phyloP scores from a whole-genome alignment of 2,797 vertebrate species.

The Numenius phaeopus region DNA sequence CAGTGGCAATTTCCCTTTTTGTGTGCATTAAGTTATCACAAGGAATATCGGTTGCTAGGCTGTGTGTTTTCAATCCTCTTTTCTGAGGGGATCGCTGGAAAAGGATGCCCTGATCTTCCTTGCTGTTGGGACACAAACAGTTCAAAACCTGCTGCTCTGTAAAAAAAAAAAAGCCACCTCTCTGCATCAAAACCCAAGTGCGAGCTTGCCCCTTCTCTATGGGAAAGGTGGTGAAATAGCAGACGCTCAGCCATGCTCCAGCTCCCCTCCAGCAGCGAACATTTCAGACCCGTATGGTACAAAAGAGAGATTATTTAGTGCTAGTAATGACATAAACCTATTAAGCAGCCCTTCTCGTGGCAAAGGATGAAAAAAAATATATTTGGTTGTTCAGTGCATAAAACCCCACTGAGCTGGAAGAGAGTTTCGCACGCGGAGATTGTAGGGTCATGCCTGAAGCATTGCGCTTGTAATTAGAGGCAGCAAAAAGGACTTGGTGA shows the following conservation, averaged over 20 bases:
- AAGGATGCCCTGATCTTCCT: neutral
- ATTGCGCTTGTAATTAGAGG: fast-evolving
- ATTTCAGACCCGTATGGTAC: fast-evolving
- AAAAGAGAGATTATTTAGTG: neutral
- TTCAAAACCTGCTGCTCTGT: neutral
- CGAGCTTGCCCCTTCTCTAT: fast-evolving
- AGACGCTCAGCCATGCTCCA: fast-evolving
- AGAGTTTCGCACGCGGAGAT: fast-evolving
- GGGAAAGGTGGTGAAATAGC: neutral
- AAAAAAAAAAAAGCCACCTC: neutral
- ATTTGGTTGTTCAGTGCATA: neutral
- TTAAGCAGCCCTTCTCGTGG: neutral
- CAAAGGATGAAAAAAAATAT: neutral
- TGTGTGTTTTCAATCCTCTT: neutral
- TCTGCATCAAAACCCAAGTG: neutral
- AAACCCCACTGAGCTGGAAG: neutral
- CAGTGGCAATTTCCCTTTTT: fast-evolving
- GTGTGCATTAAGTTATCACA: fast-evolving
- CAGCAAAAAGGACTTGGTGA: neutral
- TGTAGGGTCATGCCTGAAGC: fast-evolving
- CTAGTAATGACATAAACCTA: neutral
- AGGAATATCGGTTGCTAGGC: fast-evolving
- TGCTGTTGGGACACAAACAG: neutral
- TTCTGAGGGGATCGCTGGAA: neutral
- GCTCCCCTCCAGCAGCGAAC: neutral